Evolutionary conservation across 2,888 invertebrate genomes (phyloP).

Genomic region (Adineta ricciae): DNA sequence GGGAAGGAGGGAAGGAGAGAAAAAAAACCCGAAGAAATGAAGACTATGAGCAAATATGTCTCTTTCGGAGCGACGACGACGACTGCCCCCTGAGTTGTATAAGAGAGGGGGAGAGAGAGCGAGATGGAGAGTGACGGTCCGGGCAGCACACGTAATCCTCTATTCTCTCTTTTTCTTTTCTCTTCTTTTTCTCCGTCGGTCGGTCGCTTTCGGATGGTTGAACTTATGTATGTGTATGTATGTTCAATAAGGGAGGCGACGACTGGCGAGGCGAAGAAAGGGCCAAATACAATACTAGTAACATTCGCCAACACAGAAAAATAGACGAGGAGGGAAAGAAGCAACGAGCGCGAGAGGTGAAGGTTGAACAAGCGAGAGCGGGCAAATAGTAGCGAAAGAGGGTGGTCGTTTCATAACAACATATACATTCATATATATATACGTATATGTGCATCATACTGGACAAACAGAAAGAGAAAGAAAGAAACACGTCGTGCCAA

Average conservation of each 20-base stretch:
- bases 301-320: slow-evolving; percentile 15
- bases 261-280: slow-evolving; percentile 13
- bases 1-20: not conserved
- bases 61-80: slow-evolving; percentile 9
- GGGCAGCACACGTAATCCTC: slow-evolving; percentile 7
- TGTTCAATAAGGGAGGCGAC: slow-evolving; percentile 5
- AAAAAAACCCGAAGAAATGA: not conserved
- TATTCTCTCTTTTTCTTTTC: not conserved
- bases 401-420: slow-evolving; percentile 13
- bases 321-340: slow-evolving; percentile 3
- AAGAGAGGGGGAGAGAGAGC: not conserved
- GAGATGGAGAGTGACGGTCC: not conserved
- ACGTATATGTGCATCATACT: not conserved
- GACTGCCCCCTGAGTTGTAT: slow-evolving; percentile 13
- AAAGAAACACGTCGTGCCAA: not conserved
- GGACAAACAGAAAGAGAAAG: not conserved
- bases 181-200: not conserved
- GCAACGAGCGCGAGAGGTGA: slow-evolving; percentile 11
- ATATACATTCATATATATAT: not conserved
- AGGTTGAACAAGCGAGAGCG: slow-evolving; percentile 3
- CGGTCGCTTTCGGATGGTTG: slow-evolving; percentile 15
- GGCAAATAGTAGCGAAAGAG: slow-evolving; percentile 4
- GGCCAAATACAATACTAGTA: slow-evolving; percentile 4
- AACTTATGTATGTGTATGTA: not conserved
- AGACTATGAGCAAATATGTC: slow-evolving; percentile 15